Evolutionary conservation across 1,140 invertebrate genomes (phyloP), one percentile per base, ranked within the genome.

Genomic region (Bombus balteatus): DNA sequence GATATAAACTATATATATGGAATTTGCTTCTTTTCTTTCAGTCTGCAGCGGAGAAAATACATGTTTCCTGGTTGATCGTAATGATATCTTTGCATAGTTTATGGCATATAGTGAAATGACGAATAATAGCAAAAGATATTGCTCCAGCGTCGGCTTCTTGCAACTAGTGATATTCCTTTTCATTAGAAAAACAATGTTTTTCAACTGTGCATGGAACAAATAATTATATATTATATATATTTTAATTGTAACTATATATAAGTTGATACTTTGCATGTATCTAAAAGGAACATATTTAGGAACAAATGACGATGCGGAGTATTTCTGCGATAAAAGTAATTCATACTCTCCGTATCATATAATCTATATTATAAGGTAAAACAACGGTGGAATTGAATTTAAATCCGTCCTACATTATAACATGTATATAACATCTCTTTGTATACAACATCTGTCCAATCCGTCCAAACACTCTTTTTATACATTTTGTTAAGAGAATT

Each of bases 11-110:
- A 32, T 32, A 18, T 57, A 18, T 12, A 9, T 8, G 25, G 1
- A 4, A 34, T 37, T 47, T 57, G 70, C 43, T 41, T 80, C 72
- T 39, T 83, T 75, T 66, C 9, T 89, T 92, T 53, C 81, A 94
- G 93, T 94, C 93, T 32, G 77, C 71, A 37, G 88, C 81, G 4
- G 80, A 73, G 3, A 62, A 89, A 79, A 47, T 72, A 66, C 86
- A 57, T 28, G 37, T 81, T 53, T 41, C 32, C 0, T 57, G 85
- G 85, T 57, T 28, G 15, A 39, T 62, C 15, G 15, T 34, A 5
- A 62, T 88, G 3, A 8, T 83, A 47, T 71, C 72, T 15, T 70
- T 91, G 3, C 62, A 78, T 37, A 28, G 34, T 22, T 2, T 53
- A 41, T 85, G 57, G 66, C 80, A 34, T 15, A 82, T 37, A 53